phyloP scores from a whole-genome alignment of 2,113 vertebrate species.

The Fulmarus glacialis region DNA sequence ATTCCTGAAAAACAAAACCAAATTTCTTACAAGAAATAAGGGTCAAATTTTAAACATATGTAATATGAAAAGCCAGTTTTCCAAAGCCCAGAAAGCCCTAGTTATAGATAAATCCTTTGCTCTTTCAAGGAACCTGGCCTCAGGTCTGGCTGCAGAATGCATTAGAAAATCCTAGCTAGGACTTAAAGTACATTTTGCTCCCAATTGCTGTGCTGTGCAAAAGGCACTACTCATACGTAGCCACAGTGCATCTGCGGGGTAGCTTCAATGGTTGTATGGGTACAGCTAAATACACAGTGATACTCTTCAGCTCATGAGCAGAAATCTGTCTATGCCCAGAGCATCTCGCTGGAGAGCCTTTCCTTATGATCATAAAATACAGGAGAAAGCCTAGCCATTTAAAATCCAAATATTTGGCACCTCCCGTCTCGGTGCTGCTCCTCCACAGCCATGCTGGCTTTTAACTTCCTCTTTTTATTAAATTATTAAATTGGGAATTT shows the following conservation, averaged over 20 bases:
- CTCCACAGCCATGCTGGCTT: not conserved
- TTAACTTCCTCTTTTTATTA: slow-evolving; percentile 47
- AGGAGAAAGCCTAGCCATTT: not conserved
- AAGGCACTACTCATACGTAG: not conserved
- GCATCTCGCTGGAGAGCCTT: not conserved
- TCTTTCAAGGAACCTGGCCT: not conserved
- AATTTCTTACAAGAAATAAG: not conserved
- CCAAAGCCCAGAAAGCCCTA: not conserved
- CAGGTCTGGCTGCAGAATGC: not conserved
- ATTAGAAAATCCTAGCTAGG: not conserved
- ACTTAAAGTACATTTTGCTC: not conserved
- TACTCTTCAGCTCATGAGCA: not conserved
- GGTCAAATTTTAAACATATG: not conserved
- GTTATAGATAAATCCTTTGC: not conserved
- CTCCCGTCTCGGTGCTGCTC: not conserved
- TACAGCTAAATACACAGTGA: not conserved
- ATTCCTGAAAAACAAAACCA: not conserved
- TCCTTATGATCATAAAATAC: not conserved
- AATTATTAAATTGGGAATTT: slow-evolving; percentile 39
- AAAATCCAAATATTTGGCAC: not conserved
- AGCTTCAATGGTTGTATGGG: not conserved
- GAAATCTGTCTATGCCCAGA: not conserved
- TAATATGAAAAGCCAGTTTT: not conserved
- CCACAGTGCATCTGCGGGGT: not conserved
- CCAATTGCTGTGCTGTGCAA: not conserved